Base-by-base conservation (phyloP, 2,797 vertebrate species). In the Aeoliscus strigatus region DNA sequence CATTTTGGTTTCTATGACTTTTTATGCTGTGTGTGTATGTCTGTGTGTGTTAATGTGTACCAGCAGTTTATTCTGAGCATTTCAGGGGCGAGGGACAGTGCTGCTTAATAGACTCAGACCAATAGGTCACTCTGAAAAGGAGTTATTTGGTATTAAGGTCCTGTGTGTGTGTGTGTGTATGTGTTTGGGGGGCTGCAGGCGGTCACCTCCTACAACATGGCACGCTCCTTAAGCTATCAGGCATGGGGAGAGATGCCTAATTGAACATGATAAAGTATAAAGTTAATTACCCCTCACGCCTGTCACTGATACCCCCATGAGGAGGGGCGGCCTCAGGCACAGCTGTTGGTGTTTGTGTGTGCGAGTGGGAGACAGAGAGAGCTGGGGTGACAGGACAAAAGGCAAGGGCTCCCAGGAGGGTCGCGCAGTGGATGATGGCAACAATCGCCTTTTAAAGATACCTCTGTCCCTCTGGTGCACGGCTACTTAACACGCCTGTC, bases 191-290 rank as follows among this genome's bases (percentile, higher is more conserved):
- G 82, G 81, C 77, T 77, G 82, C 75, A 79, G 76, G 79, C 82
- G 34, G 53, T 73, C 62, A 43, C 70, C 69, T 76, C 78, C 72
- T 72, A 85, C 66, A 85, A 89, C 88, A 86, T 75, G 83, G 90
- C 92, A 95, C 69, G 92, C 91, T 96, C 86, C 79, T 94, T 94
- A 97, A 93, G 88, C 90, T 88, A 96, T 95, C 93, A 90, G 91
- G 87, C 91, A 93, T 57, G 88, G 91, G 92, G 92, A 75, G 72
- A 90, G 88, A 90, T 78, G 85, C 88, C 90, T 98, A 98, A 98
- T 97, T 97, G 95, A 98, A 98, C 95, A 98, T 97, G 95, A 98
- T 98, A 97, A 98, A 98, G 94, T 97, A 91, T 93, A 93, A 94
- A 96, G 94, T 98, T 98, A 98, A 98, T 98, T 97, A 98, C 94